These are phyloP conservation scores for Cirrhinus mrigala DNA, from an alignment of 2,797 vertebrate genomes.

Conservation along the genomic window DNA sequence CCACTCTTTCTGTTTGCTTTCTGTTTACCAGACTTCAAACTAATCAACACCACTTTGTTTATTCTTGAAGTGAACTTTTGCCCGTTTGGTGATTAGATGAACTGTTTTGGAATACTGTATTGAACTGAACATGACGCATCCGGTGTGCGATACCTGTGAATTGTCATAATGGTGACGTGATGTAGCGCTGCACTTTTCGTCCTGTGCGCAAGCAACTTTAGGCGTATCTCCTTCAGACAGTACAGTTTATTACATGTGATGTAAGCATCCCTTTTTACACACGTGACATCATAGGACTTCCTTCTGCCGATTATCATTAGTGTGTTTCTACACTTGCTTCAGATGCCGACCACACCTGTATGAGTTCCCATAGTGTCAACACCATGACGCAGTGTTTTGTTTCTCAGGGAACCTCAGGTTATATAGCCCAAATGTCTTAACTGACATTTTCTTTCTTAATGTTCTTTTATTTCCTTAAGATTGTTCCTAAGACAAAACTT, in stretches of 20 bases:
- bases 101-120: not conserved
- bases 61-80: not conserved
- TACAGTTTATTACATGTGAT: not conserved
- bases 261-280: not conserved
- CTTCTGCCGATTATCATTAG: not conserved
- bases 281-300: not conserved
- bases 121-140: too few relatives aligned
- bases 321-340: not conserved
- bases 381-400: not conserved
- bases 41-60: not conserved
- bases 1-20: too few relatives aligned
- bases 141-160: too few relatives aligned
- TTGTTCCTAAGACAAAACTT: too few relatives aligned
- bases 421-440: too few relatives aligned
- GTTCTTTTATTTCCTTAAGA: too few relatives aligned
- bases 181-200: not conserved
- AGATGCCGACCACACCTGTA: not conserved
- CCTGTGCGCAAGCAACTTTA: not conserved
- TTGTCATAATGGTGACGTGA: too few relatives aligned
- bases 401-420: not conserved
- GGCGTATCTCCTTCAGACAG: not conserved
- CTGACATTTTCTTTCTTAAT: too few relatives aligned
- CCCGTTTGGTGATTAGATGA: not conserved
- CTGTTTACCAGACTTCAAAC: too few relatives aligned
- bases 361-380: not conserved